These are phyloP conservation scores for Athalia circularis DNA, from an alignment of 2,888 invertebrate genomes.

Conservation along the genomic window DNA sequence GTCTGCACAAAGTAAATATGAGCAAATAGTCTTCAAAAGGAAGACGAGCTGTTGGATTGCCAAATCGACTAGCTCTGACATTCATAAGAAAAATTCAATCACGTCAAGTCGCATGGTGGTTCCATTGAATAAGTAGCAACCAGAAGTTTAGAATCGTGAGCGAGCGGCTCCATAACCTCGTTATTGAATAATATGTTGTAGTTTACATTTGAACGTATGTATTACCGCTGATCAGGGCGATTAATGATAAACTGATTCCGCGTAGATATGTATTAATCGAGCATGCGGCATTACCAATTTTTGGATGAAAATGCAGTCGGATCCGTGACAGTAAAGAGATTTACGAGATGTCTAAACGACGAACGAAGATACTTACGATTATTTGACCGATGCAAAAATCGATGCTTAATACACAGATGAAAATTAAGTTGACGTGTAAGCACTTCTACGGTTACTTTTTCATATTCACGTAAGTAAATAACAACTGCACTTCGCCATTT, in stretches of 20 bases:
- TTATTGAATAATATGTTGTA: conserved; percentile 21
- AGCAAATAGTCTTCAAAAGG: conserved; percentile 1
- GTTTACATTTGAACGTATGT: background rate
- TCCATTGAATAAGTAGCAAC: conserved; percentile 10
- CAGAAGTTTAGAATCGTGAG: conserved; percentile 18
- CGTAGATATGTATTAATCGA: conserved; percentile 35
- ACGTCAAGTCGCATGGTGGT: conserved; percentile 31
- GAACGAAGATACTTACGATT: conserved; percentile 26
- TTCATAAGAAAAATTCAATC: conserved; percentile 4
- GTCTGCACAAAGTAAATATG: conserved; percentile 19
- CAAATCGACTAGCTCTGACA: conserved; percentile 13
- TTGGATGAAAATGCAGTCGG: conserved; percentile 46
- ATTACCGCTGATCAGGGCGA: background rate
- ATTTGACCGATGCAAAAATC: conserved; percentile 44
- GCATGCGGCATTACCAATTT: conserved; percentile 52
- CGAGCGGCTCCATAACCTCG: conserved; percentile 41
- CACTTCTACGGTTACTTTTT: conserved; percentile 51
- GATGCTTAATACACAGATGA: conserved; percentile 32
- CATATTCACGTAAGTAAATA: conserved; percentile 60
- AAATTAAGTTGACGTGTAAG: background rate
- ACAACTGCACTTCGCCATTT: conserved; percentile 67
- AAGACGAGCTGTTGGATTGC: conserved; percentile 8
- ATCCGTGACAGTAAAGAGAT: conserved; percentile 38
- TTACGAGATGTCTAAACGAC: background rate
- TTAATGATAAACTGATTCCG: background rate